These are phyloP conservation scores for Chiloscyllium punctatum DNA, from an alignment of 2,797 vertebrate species.

Conservation along the genomic window DNA sequence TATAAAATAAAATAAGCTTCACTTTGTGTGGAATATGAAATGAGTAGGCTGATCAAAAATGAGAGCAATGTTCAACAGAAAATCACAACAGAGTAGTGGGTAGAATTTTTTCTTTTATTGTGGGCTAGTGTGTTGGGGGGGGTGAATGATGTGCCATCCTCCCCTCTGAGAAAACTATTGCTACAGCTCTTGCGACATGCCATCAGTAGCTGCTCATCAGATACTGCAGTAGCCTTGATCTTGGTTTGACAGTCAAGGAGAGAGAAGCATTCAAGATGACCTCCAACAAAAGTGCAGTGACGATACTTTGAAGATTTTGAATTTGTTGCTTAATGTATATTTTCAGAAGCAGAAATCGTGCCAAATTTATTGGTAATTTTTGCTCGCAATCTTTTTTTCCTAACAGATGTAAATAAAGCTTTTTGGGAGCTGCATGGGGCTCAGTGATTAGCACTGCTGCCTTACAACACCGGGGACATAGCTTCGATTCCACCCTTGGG, in stretches of 20 bases:
- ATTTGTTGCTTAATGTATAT: background rate
- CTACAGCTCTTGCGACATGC: background rate
- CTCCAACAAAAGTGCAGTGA: background rate
- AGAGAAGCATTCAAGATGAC: background rate
- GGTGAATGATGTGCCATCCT: too few species aligned
- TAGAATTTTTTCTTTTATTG: background rate
- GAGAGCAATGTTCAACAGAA: background rate
- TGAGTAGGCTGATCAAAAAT: background rate
- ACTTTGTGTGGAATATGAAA: background rate
- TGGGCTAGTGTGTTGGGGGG: too few species aligned
- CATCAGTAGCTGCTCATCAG: background rate
- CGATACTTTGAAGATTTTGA: background rate
- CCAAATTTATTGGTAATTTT: background rate
- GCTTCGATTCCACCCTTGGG: too few species aligned
- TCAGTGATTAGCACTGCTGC: too few species aligned
- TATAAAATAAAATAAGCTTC: background rate
- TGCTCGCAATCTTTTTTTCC: background rate
- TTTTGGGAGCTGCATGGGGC: background rate
- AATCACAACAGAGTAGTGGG: background rate
- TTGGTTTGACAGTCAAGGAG: background rate
- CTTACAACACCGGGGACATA: too few species aligned
- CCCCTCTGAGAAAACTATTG: background rate
- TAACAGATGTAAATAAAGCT: background rate
- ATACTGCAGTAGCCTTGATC: background rate
- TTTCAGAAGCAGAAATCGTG: background rate